Evolutionary conservation across 2,113 vertebrate genomes (phyloP).

Genomic region (Hymenochirus boettgeri): DNA sequence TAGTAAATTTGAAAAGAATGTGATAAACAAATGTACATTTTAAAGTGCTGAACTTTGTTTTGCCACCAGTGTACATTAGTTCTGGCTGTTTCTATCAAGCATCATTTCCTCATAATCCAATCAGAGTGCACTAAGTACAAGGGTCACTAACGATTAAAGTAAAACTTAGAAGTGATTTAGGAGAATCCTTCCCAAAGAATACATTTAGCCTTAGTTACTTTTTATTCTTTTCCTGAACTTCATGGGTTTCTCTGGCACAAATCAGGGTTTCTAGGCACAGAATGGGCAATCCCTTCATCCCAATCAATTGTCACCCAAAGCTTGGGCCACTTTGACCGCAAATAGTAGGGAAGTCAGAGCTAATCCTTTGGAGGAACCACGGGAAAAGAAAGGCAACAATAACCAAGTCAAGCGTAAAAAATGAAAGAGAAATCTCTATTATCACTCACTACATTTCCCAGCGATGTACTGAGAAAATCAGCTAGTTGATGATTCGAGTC

Average conservation of each 20-base stretch:
- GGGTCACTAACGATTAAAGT: constrained; percentile 75
- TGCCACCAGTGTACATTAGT: no score
- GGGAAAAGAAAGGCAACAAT: constrained; percentile 99
- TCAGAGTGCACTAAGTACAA: constrained; percentile 77
- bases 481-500: constrained; percentile 98
- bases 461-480: constrained; percentile 94
- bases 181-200: constrained; percentile 77
- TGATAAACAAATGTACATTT: no score
- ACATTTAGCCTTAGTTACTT: constrained; percentile 71
- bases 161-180: constrained; percentile 75
- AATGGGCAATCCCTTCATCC: constrained; percentile 93
- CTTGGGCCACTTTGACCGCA: constrained; percentile 94
- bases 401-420: constrained; percentile 99
- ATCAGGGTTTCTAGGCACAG: constrained; percentile 77
- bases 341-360: constrained; percentile 97
- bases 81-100: no score
- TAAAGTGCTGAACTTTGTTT: no score
- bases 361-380: constrained; percentile 98
- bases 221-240: constrained; percentile 77
- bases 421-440: constrained; percentile 99
- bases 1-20: no score
- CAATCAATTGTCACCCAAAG: constrained; percentile 93
- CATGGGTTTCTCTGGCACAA: constrained; percentile 85
- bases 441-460: constrained; percentile 96
- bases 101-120: constrained; percentile 58